Evolutionary conservation across 2,888 invertebrate genomes (phyloP), one percentile per base, ranked within the genome.

Genomic region (Hecatera dysodea): DNA sequence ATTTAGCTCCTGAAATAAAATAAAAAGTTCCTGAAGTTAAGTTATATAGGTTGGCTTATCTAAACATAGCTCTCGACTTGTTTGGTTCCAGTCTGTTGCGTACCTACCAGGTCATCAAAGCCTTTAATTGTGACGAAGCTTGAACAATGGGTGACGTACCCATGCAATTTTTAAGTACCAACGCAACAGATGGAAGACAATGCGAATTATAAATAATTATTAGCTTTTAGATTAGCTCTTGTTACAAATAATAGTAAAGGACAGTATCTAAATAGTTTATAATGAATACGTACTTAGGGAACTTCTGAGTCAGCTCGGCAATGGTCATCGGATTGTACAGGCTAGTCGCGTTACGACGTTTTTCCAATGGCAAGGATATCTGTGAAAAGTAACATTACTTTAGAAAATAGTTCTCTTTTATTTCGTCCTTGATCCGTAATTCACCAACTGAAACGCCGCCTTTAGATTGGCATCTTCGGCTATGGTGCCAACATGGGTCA

Each of bases 281-380:
- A 27, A 52, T 1, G 27, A 53, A 29, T 72, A 89, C 88, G 74
- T 88, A 95, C 96, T 91, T 97, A 0, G 98, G 97, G 94, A 98
- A 98, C 84, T 97, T 97, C 55, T 95, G 88, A 88, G 98, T 97
- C 52, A 99, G 92, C 85, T 99, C 97, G 2, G 94, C 92, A n/a
- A 99, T 95, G 0, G 98, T 98, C 97, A 98, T 98, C 11, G 98
- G 98, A 88, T 99, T 99, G 95, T 99, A 99, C n/a, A 99, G 96
- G 81, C 97, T 97, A 8, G 98, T 98, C 11, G 98, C 98, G 91
- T 99, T 99, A 80, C 99, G 97, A 56, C 99, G 97, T 93, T 99
- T 98, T 90, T 99, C 99, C 85, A 98, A 97, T 8, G 99, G 98
- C 90, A 98, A 95, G 11, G 98, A 98, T 86, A 98, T 98, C 98